Conservation (phyloP, 2,888 invertebrate genomes). For the Drosophila cognata region DNA sequence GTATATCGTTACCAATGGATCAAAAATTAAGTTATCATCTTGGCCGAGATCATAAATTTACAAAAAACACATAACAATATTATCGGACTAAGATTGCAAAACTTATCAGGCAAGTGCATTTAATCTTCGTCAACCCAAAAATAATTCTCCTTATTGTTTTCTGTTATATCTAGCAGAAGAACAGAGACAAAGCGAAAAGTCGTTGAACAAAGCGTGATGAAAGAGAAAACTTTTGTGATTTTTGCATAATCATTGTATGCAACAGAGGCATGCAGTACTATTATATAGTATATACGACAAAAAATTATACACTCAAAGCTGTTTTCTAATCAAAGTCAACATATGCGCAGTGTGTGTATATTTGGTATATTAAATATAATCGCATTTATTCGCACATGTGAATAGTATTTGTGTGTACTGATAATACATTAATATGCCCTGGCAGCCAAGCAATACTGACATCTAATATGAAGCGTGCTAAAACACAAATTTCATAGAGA, state of each 20-base stretch:
- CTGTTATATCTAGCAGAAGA: background rate
- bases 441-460: background rate
- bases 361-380: background rate
- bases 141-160: background rate
- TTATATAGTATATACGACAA: background rate
- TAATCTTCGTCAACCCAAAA: background rate
- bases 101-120: background rate
- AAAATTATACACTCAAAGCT: slow-evolving; percentile 4
- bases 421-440: slow-evolving; percentile 22
- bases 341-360: slow-evolving; percentile 12
- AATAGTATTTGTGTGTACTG: background rate
- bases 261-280: background rate
- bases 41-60: background rate
- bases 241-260: background rate
- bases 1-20: background rate
- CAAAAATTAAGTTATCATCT: background rate
- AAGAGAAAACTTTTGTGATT: background rate
- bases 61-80: background rate
- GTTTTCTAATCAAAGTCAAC: slow-evolving; percentile 40
- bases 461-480: slow-evolving; percentile 16
- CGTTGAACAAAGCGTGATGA: slow-evolving; percentile 14
- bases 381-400: background rate
- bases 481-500: slow-evolving; percentile 1
- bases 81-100: background rate
- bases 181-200: slow-evolving; percentile 10